Conservation (phyloP, 2,797 vertebrate species). For the Caiman crocodilus region DNA sequence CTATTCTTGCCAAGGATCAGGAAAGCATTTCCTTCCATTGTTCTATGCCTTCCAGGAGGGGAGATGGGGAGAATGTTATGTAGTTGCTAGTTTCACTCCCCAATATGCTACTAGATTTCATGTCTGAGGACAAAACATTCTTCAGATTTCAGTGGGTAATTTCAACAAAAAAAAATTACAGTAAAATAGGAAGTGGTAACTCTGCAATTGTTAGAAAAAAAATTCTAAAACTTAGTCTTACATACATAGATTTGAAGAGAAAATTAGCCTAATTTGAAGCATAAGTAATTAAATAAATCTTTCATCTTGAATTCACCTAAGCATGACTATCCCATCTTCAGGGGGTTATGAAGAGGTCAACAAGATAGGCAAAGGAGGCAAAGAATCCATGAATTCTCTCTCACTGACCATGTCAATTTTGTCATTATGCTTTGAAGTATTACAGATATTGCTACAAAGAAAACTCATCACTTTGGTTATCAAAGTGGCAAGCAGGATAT, state of each 20-base stretch:
- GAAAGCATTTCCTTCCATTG: too few species aligned
- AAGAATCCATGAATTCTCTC: background rate
- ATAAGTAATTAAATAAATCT: constrained; percentile 33
- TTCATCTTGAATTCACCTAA: background rate
- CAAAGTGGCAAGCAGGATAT: background rate
- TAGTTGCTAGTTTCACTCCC: background rate
- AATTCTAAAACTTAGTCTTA: constrained; percentile 17
- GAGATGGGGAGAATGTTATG: background rate
- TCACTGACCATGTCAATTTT: background rate
- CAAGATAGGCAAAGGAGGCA: background rate
- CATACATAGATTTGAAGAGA: constrained; percentile 8
- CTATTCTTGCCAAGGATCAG: background rate
- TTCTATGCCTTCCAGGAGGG: background rate
- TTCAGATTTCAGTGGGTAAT: background rate
- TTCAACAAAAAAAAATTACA: background rate
- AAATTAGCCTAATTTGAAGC: constrained; percentile 61
- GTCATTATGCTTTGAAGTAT: background rate
- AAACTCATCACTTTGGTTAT: background rate
- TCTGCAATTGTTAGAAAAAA: background rate
- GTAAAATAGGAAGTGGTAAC: background rate
- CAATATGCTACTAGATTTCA: background rate
- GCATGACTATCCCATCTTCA: background rate
- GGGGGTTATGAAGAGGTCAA: constrained; percentile 21
- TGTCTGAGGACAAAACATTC: background rate
- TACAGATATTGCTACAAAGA: background rate